Evolutionary conservation across 2,113 vertebrate species (phyloP), one percentile per base, ranked within the genome.

Genomic region (Furnarius figulus): DNA sequence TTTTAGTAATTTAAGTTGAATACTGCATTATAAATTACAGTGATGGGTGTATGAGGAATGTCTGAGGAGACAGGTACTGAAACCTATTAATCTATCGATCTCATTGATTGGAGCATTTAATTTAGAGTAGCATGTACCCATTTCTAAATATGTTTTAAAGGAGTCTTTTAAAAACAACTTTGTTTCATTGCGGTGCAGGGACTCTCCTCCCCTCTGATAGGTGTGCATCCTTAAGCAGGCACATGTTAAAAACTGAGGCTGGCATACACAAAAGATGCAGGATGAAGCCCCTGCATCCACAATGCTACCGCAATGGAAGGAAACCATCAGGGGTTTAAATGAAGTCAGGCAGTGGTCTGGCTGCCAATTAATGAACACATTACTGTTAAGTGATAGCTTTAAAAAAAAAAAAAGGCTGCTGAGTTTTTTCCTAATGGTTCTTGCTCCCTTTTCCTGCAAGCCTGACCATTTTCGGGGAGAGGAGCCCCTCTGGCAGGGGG

Each of bases 341-440:
- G 25, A 93, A 97, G 55, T 18, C 91, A 81, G 86, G 83, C 90
- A 93, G 65, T 7, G 52, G 55, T 88, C 85, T 78, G 92, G 75
- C 90, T 96, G 90, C 65, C 88, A 86, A 65, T 95, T 96, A 96
- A 92, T 65, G 72, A 96, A 58, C 67, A 56, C 68, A 71, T 95
- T 94, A 95, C 55, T 77, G 75, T 70, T 91, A 94, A 96, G 82
- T 80, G 88, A 93, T 88, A 72, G 82, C 59, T 90, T 68, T 12
- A n/a, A 84, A 84, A 67, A 79, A 65, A 53, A 46, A 42, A 77
- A 82, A 63, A 63, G 30, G 20, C 50, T 85, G 66, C 78, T 6
- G 39, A 40, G 31, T 47, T 92, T 47, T 92, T 47, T 63, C 55
- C 10, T 63, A 83, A 63, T 52, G 83, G 35, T 40, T 89, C 47